Percentiles rank a stretch among this genome's conserved stretches.
phyloP scores from a whole-genome alignment of 2,797 vertebrate species.

The Fringilla coelebs region DNA sequence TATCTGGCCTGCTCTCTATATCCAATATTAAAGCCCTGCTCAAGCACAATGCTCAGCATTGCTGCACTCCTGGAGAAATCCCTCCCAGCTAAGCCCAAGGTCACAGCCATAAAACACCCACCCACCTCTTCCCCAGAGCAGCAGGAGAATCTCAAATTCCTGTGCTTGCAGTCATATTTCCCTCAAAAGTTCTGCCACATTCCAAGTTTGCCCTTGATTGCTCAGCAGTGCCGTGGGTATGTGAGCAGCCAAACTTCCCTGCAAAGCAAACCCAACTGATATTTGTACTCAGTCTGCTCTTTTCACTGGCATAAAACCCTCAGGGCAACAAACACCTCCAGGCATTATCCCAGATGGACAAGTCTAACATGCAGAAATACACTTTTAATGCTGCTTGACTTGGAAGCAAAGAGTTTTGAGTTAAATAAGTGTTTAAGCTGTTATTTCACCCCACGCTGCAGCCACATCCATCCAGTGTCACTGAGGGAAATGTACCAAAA shows the following conservation, averaged over 20 bases:
- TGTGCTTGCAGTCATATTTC: background rate
- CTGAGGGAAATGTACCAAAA: conserved; percentile 14
- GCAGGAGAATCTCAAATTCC: background rate
- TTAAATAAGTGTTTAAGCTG: background rate
- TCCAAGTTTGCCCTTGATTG: background rate
- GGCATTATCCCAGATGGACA: background rate
- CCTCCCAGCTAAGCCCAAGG: background rate
- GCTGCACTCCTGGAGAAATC: background rate
- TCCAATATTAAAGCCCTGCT: background rate
- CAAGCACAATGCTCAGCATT: background rate
- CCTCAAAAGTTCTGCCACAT: background rate
- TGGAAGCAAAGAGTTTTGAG: background rate
- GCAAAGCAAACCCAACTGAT: background rate
- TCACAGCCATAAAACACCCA: background rate
- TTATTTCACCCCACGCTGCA: background rate
- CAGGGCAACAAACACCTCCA: background rate
- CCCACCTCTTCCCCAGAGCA: background rate
- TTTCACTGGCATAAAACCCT: background rate
- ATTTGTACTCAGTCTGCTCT: background rate
- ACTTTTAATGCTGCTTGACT: background rate
- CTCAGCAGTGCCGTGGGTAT: background rate
- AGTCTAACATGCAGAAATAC: background rate
- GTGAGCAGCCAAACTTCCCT: background rate
- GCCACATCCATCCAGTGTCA: background rate
- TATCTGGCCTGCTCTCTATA: background rate